Conservation (phyloP, 2,113 vertebrate genomes). For the Tylochromis polylepis region DNA sequence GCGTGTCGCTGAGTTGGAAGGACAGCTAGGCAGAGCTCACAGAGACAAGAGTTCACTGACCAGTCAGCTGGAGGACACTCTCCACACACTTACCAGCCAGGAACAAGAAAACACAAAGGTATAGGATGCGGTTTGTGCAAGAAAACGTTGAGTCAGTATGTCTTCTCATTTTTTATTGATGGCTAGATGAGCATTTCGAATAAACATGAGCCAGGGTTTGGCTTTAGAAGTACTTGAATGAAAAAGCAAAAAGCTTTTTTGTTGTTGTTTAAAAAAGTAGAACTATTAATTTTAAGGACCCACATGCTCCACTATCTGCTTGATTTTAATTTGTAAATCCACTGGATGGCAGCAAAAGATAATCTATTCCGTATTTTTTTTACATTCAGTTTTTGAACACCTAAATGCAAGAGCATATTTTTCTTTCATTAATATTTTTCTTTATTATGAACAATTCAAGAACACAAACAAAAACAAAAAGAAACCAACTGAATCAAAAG, state of each 20-base stretch:
- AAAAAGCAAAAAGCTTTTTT: not conserved
- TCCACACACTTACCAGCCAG: slow-evolving; percentile 70
- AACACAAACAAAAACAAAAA: not conserved
- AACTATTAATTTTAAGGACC: not conserved
- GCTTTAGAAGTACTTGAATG: not conserved
- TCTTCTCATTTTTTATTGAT: not conserved
- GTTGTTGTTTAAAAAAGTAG: not conserved
- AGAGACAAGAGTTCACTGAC: slow-evolving; percentile 79
- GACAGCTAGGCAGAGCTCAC: slow-evolving; percentile 72
- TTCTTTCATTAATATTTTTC: not conserved
- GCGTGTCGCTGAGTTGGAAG: slow-evolving; percentile 78
- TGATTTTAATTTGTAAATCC: slow-evolving; percentile 24
- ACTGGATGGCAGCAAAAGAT: slow-evolving; percentile 61
- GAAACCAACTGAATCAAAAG: not conserved
- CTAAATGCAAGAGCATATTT: not conserved
- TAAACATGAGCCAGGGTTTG: not conserved
- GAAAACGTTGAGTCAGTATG: not conserved
- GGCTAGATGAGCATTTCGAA: not conserved
- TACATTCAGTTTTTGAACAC: not conserved
- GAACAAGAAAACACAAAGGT: slow-evolving; percentile 84
- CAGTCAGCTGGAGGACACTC: slow-evolving; percentile 80
- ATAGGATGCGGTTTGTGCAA: not conserved
- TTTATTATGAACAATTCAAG: not conserved
- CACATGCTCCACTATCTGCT: not conserved
- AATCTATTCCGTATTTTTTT: not conserved